Percentiles rank a stretch among this genome's conserved stretches.
phyloP scores from a whole-genome alignment of 2,113 vertebrate species.

The Gnathonemus echidnorhynchus region DNA sequence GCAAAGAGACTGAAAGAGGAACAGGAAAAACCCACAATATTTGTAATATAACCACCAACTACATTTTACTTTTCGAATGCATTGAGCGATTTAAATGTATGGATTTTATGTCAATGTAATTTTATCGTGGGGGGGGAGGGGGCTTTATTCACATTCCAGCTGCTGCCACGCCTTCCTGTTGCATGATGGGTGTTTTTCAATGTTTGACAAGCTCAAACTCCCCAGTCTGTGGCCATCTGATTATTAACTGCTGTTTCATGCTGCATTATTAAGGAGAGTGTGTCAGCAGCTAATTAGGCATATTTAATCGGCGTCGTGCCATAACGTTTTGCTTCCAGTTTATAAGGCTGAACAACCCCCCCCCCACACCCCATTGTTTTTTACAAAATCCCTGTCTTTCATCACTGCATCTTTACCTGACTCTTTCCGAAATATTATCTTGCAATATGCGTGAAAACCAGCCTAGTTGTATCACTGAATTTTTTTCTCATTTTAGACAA shows the following conservation, averaged over 20 bases:
- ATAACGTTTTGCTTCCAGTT: neutral
- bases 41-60: neutral
- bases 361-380: conserved; percentile 34
- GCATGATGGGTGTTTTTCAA: conserved; percentile 22
- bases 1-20: neutral
- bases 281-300: conserved; percentile 28
- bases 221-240: conserved; percentile 25
- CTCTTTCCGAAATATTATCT: conserved; percentile 37
- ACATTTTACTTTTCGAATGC: neutral
- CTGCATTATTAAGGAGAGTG: conserved; percentile 24
- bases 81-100: neutral
- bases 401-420: conserved; percentile 28
- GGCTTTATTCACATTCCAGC: neutral
- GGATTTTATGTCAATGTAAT: neutral
- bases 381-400: conserved; percentile 54
- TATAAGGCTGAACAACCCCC: neutral
- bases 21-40: conserved; percentile 18
- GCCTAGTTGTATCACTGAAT: too few relatives aligned
- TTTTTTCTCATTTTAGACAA: neutral
- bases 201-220: conserved; percentile 23
- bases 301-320: conserved; percentile 45
- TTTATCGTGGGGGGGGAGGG: neutral
- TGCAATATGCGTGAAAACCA: neutral
- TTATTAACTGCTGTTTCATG: conserved; percentile 25
- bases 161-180: neutral